Evolutionary conservation across 2,888 invertebrate genomes (phyloP).

Genomic region (Drosophila mimetica): DNA sequence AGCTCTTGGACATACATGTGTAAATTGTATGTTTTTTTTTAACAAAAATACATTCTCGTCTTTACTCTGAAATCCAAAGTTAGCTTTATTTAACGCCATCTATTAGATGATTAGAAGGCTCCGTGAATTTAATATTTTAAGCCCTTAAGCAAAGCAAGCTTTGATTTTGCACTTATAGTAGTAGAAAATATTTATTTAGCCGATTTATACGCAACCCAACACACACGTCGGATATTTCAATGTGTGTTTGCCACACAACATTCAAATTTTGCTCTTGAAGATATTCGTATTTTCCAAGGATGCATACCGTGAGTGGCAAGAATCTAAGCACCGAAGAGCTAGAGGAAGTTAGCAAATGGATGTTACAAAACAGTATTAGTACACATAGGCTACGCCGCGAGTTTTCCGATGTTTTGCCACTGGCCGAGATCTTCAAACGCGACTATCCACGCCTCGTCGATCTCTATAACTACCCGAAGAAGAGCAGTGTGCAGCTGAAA

Average conservation of each 20-base stretch:
- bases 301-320: conserved; percentile 58
- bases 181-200: not conserved
- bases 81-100: no score
- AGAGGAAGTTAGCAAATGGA: conserved; percentile 61
- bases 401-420: conserved; percentile 88
- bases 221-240: conserved; percentile 8
- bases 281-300: conserved; percentile 8
- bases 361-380: conserved; percentile 54
- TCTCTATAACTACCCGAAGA: conserved; percentile 90
- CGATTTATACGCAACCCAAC: no score
- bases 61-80: no score
- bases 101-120: no score
- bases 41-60: no score
- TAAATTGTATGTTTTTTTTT: no score
- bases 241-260: conserved; percentile 11
- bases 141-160: not conserved
- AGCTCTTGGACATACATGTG: no score
- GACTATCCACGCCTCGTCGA: conserved; percentile 91
- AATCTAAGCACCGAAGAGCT: conserved; percentile 52
- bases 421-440: conserved; percentile 90
- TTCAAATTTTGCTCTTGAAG: not conserved
- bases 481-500: conserved; percentile 89
- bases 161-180: conserved; percentile 2
- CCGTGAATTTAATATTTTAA: no score
- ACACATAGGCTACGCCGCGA: conserved; percentile 87